Percentiles rank a stretch among this genome's conserved stretches.
Conservation (phyloP, 1,140 invertebrate genomes). For the Belonocnema kinseyi region DNA sequence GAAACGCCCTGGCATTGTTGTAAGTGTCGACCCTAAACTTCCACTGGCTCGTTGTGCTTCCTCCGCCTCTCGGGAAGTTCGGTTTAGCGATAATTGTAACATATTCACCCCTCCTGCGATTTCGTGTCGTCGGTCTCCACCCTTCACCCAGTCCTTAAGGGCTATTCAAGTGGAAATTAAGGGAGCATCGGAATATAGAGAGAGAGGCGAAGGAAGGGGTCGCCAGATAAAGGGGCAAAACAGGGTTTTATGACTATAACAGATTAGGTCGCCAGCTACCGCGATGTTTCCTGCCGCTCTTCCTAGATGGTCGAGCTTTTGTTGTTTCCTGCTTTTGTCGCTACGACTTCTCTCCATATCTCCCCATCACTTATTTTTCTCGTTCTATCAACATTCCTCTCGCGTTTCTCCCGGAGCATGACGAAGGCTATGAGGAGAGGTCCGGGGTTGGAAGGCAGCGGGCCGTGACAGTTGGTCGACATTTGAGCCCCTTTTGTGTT, state of each 20-base stretch:
- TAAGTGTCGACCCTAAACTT: slow-evolving; percentile 59
- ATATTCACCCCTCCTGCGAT: slow-evolving; percentile 65
- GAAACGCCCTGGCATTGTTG: slow-evolving; percentile 58
- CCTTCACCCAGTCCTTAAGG: slow-evolving; percentile 52
- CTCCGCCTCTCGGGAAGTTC: slow-evolving; percentile 53
- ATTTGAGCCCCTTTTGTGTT: slow-evolving; percentile 65
- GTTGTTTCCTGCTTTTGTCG: slow-evolving; percentile 39
- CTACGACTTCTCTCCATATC: slow-evolving; percentile 39
- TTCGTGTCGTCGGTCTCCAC: slow-evolving; percentile 38
- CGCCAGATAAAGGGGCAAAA: slow-evolving; percentile 52
- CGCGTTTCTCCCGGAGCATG: slow-evolving; percentile 43
- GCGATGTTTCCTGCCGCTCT: slow-evolving; percentile 38
- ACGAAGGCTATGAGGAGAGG: slow-evolving; percentile 1
- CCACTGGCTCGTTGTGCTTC: slow-evolving; percentile 50
- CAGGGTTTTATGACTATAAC: slow-evolving; percentile 60
- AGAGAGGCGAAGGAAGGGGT: slow-evolving; percentile 32
- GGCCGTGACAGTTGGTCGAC: slow-evolving; percentile 56
- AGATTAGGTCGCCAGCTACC: slow-evolving; percentile 52
- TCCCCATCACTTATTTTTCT: slow-evolving; percentile 16
- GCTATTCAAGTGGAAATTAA: slow-evolving; percentile 57
- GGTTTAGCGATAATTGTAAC: slow-evolving; percentile 74
- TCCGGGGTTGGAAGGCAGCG: slow-evolving; percentile 38
- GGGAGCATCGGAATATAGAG: slow-evolving; percentile 51
- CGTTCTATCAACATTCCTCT: slow-evolving; percentile 11
- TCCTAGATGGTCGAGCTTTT: slow-evolving; percentile 39